Evolutionary conservation across 2,113 vertebrate genomes (phyloP).

Genomic region (Neodontobutis hainanensis): DNA sequence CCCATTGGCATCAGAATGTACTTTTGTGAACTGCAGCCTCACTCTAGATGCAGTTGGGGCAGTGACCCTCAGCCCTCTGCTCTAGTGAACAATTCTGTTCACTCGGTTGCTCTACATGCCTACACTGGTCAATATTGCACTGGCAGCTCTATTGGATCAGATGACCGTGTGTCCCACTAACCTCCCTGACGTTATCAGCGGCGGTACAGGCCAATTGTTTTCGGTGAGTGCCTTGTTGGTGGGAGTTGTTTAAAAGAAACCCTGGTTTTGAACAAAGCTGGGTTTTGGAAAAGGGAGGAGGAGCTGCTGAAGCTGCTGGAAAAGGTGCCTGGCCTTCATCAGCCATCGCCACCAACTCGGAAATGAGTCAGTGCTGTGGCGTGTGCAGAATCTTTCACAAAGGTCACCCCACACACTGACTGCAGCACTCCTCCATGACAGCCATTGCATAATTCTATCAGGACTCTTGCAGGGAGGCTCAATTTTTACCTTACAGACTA

Average conservation of each 20-base stretch:
- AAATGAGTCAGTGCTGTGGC: slow-evolving; percentile 58
- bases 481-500: slow-evolving; percentile 19
- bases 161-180: slow-evolving; percentile 50
- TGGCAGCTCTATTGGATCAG: slow-evolving; percentile 20
- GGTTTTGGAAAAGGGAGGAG: slow-evolving; percentile 29
- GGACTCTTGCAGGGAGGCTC: slow-evolving; percentile 11
- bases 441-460: slow-evolving; percentile 49
- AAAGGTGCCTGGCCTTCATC: slow-evolving; percentile 63
- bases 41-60: too few species aligned
- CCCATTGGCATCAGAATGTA: neutral
- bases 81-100: slow-evolving; percentile 25
- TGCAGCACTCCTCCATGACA: slow-evolving; percentile 41
- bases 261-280: slow-evolving; percentile 44
- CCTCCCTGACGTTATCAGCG: slow-evolving; percentile 54
- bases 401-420: slow-evolving; percentile 36
- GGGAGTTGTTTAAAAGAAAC: slow-evolving; percentile 35
- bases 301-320: slow-evolving; percentile 33
- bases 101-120: slow-evolving; percentile 20
- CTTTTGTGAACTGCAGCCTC: too few species aligned
- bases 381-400: slow-evolving; percentile 50
- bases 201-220: slow-evolving; percentile 29
- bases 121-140: slow-evolving; percentile 28
- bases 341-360: slow-evolving; percentile 52
- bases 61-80: slow-evolving; percentile 7
- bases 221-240: slow-evolving; percentile 28